These are phyloP conservation scores for Passer montanus DNA, from an alignment of 2,113 vertebrate species.

Conservation along the genomic window DNA sequence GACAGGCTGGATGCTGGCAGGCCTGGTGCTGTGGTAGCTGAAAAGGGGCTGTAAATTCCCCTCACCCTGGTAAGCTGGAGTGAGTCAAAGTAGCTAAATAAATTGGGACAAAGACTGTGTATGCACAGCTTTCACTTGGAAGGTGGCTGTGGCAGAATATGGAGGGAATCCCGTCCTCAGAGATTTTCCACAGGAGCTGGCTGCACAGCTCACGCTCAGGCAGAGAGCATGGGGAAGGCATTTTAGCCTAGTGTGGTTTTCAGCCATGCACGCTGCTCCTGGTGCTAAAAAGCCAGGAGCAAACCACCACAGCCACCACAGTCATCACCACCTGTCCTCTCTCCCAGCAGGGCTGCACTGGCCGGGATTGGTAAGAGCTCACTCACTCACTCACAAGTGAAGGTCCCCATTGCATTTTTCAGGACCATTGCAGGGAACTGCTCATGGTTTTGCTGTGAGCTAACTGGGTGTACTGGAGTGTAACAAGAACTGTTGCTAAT, in stretches of 20 bases:
- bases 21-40: not conserved
- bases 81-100: not conserved
- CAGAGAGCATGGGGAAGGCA: not conserved
- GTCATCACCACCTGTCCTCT: not conserved
- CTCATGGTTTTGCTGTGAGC: not conserved
- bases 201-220: not conserved
- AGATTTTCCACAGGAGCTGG: not conserved
- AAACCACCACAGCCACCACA: not conserved
- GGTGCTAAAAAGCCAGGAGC: not conserved
- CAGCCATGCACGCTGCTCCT: accelerated
- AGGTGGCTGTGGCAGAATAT: not conserved
- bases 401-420: not conserved
- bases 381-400: not conserved
- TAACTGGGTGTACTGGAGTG: not conserved
- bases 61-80: accelerated
- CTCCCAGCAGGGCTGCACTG: not conserved
- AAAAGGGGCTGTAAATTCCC: not conserved
- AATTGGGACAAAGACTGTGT: not conserved
- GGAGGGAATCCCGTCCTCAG: not conserved
- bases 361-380: not conserved
- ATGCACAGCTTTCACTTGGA: not conserved
- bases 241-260: not conserved
- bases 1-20: not conserved
- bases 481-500: not conserved
- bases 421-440: not conserved